phyloP scores from a whole-genome alignment of 2,888 invertebrate genomes.

The Amphipyra tragopoginis region DNA sequence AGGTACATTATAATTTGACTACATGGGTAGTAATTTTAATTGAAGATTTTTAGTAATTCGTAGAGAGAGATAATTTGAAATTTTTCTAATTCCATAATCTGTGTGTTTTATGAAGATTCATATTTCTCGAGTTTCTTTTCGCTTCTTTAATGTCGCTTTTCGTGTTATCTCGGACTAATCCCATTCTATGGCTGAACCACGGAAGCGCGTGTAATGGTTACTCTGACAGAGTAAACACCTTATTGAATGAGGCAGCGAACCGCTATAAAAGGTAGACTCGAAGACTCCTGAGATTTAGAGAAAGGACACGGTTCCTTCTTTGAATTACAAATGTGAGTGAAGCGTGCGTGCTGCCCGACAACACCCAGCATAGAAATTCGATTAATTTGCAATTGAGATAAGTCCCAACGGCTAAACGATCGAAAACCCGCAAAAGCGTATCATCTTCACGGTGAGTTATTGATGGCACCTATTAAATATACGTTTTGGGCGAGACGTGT shows the following conservation, averaged over 20 bases:
- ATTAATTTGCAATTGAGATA: conserved; percentile 89
- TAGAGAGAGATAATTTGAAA: conserved; percentile 70
- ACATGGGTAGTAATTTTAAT: conserved; percentile 72
- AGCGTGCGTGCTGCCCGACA: conserved; percentile 71
- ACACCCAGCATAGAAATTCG: conserved; percentile 80
- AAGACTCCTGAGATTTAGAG: conserved; percentile 70
- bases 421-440: conserved; percentile 81
- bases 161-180: conserved; percentile 74
- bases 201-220: conserved; percentile 42
- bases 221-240: conserved; percentile 52
- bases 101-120: conserved; percentile 71
- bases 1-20: conserved; percentile 72
- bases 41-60: conserved; percentile 69
- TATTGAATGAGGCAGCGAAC: conserved; percentile 59
- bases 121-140: conserved; percentile 74
- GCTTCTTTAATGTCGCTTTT: conserved; percentile 86
- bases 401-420: conserved; percentile 79
- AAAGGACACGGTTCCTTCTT: conserved; percentile 74
- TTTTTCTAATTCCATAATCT: conserved; percentile 63
- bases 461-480: conserved; percentile 89
- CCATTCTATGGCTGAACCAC: conserved; percentile 86
- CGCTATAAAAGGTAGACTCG: conserved; percentile 67
- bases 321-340: conserved; percentile 80
- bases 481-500: conserved; percentile 81
- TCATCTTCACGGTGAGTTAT: conserved; percentile 86